These are phyloP conservation scores for Phrynosoma platyrhinos DNA, from an alignment of 2,113 vertebrate genomes.

Conservation along the genomic window DNA sequence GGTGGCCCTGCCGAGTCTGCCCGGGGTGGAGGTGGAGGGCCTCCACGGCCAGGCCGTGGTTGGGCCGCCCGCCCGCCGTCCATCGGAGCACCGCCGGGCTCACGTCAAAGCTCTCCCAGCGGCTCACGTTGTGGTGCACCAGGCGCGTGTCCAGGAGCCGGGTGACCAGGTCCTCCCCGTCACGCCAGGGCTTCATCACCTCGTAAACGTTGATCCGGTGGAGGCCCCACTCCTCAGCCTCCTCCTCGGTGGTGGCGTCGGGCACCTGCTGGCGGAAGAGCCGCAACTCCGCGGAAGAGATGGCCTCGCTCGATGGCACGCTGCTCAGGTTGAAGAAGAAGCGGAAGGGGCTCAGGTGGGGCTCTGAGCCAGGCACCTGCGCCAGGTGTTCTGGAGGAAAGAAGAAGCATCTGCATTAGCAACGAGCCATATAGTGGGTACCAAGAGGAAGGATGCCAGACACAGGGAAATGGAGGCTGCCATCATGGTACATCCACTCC, in stretches of 20 bases:
- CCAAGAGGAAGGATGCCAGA: no score
- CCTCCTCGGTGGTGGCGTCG: neutral
- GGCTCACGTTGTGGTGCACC: constrained; percentile 90
- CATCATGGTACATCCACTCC: no score
- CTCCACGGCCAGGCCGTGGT: constrained; percentile 94
- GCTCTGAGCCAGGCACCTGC: constrained; percentile 77
- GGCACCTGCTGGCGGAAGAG: constrained; percentile 91
- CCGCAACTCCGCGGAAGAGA: constrained; percentile 94
- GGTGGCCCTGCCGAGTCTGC: constrained; percentile 84
- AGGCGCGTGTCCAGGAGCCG: constrained; percentile 96
- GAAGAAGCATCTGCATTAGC: neutral
- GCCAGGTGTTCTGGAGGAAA: constrained; percentile 90
- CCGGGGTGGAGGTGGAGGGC: constrained; percentile 88
- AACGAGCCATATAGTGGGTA: no score
- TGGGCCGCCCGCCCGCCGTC: constrained; percentile 90
- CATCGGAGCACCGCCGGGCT: constrained; percentile 96
- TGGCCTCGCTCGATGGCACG: constrained; percentile 93
- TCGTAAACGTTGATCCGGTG: constrained; percentile 98
- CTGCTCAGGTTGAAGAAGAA: constrained; percentile 98
- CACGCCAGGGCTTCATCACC: constrained; percentile 87
- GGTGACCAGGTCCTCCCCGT: constrained; percentile 86
- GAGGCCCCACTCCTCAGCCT: constrained; percentile 73
- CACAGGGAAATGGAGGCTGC: no score
- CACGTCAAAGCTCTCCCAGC: constrained; percentile 98
- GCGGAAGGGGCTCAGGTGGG: constrained; percentile 76